Percentiles rank a stretch among this genome's conserved stretches.
These are phyloP conservation scores for Germaria angustata DNA, from an alignment of 2,888 invertebrate genomes.

Conservation along the genomic window DNA sequence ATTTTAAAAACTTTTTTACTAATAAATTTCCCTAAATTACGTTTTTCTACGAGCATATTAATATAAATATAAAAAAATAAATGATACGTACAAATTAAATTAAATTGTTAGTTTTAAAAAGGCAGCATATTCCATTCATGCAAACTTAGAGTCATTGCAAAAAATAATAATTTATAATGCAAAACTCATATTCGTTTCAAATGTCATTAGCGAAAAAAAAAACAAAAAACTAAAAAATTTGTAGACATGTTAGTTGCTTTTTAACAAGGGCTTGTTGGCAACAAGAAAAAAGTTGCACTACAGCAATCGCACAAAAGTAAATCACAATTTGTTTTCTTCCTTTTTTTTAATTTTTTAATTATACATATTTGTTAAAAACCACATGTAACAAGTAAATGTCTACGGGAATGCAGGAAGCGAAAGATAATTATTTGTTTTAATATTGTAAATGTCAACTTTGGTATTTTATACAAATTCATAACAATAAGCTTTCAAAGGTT, in stretches of 20 bases:
- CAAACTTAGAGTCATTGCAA: constrained; percentile 1
- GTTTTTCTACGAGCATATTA: not conserved
- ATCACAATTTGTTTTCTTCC: constrained; percentile 3
- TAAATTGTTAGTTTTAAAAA: constrained; percentile 51
- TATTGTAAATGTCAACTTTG: constrained; percentile 33
- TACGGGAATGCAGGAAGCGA: not conserved
- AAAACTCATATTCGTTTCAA: constrained; percentile 34
- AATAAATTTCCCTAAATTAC: not conserved
- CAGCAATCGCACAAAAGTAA: constrained; percentile 5
- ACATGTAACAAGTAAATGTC: constrained; percentile 21
- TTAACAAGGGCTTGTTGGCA: constrained; percentile 7
- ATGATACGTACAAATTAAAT: constrained; percentile 37
- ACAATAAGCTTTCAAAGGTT: not conserved
- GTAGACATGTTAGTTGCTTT: constrained; percentile 18
- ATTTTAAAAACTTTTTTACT: not conserved
- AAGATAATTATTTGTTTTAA: constrained; percentile 26
- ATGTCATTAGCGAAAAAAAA: constrained; percentile 38
- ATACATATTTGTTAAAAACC: not conserved
- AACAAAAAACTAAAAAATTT: not conserved
- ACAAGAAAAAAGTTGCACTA: not conserved
- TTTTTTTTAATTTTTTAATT: constrained; percentile 41
- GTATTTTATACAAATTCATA: not conserved
- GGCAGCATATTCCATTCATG: constrained; percentile 7
- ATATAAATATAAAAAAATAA: not conserved
- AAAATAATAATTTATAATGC: constrained; percentile 32